Percentiles rank a stretch among this genome's conserved stretches.
These are phyloP conservation scores for Geodia barretti DNA, from an alignment of 37 sponge, comb jelly and placozoan species.

Conservation along the genomic window DNA sequence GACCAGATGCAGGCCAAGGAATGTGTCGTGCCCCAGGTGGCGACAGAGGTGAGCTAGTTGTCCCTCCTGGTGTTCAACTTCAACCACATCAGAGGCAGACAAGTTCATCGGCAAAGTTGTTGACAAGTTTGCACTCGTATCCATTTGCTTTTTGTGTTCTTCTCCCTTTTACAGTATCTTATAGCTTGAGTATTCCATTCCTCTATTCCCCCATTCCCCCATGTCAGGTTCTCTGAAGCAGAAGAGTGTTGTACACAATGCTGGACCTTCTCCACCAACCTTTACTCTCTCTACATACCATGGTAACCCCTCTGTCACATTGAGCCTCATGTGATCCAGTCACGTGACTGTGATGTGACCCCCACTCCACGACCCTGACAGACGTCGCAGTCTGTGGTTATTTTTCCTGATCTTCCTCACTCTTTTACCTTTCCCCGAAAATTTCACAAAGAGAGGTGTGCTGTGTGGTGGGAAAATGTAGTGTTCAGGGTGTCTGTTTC, in stretches of 20 bases:
- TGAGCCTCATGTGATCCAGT: no score
- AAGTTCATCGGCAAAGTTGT: constrained; percentile 59
- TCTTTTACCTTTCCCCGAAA: constrained; percentile 45
- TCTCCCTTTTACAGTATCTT: no score
- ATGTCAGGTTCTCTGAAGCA: constrained; percentile 75
- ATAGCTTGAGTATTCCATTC: no score
- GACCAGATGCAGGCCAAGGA: constrained; percentile 62
- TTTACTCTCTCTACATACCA: constrained; percentile 30
- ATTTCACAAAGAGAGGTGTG: constrained; percentile 58
- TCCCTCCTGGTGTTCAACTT: constrained; percentile 76
- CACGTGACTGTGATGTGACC: no score
- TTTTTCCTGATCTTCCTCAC: constrained; percentile 40
- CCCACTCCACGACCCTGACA: constrained; percentile 28
- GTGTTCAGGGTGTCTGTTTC: no score
- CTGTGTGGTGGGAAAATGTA: no score
- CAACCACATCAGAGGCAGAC: constrained; percentile 63
- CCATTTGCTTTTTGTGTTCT: no score
- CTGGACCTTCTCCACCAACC: constrained; percentile 71
- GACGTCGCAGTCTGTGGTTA: constrained; percentile 18
- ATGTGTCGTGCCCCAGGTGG: constrained; percentile 49
- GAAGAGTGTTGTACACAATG: constrained; percentile 56
- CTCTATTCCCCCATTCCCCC: constrained; percentile 51
- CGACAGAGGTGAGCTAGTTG: constrained; percentile 38
- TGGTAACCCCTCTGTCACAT: no score
- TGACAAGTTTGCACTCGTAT: constrained; percentile 67